A percentile compares a stretch with the other conserved stretches of the same genome.
These are phyloP conservation scores for Ctenomys sociabilis DNA, from an alignment of 2,113 vertebrate species.

Conservation along the genomic window DNA sequence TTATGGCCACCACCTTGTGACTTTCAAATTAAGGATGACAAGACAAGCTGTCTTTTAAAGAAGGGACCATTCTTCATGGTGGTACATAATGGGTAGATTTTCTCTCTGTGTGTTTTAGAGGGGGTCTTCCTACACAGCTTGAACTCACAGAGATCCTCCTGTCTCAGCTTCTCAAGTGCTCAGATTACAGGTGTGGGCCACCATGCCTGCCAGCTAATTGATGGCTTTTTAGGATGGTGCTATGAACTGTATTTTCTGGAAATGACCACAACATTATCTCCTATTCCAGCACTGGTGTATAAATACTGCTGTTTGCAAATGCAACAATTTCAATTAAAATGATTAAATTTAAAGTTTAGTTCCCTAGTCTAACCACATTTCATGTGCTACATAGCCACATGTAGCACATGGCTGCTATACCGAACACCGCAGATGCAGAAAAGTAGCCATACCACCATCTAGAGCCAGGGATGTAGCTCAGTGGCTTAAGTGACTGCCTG, in stretches of 20 bases:
- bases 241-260: not conserved
- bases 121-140: not conserved
- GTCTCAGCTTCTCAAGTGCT: not conserved
- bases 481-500: too few species aligned
- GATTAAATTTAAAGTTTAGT: not conserved
- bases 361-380: not conserved
- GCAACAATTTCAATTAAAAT: not conserved
- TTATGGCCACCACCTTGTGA: not conserved
- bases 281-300: not conserved
- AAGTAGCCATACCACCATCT: not conserved
- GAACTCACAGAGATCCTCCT: not conserved
- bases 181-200: not conserved
- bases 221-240: not conserved
- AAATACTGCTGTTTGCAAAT: not conserved
- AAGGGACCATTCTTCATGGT: not conserved
- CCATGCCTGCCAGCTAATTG: not conserved
- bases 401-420: not conserved
- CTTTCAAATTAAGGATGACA: not conserved
- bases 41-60: not conserved
- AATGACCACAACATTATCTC: not conserved
- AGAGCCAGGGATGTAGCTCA: too few species aligned
- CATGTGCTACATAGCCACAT: not conserved
- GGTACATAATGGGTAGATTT: not conserved
- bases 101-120: not conserved
- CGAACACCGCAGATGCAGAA: not conserved